phyloP scores from a whole-genome alignment of 2,797 vertebrate genomes.

The Yasuhikotakia modesta region DNA sequence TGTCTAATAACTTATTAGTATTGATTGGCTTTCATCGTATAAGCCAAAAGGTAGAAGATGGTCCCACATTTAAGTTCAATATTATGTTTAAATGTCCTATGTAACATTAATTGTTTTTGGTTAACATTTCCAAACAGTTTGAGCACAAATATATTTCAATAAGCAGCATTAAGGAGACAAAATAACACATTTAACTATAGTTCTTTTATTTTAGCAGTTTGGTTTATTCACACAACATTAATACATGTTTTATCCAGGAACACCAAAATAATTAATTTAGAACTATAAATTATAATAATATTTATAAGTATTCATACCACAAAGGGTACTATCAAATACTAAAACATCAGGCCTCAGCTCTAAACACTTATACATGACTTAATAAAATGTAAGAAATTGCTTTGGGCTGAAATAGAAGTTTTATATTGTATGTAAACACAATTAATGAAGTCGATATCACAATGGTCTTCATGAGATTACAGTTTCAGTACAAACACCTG shows the following conservation, averaged over 20 bases:
- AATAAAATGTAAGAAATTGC: neutral
- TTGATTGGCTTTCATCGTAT: conserved; percentile 1
- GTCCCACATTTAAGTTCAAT: neutral
- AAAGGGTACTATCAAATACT: too few species aligned
- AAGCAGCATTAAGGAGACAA: conserved; percentile 42
- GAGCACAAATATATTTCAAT: neutral
- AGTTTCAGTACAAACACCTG: too few species aligned
- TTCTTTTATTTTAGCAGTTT: neutral
- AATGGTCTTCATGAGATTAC: too few species aligned
- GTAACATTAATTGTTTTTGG: conserved; percentile 7
- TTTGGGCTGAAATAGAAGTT: neutral
- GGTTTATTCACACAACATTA: neutral
- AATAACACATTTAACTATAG: neutral
- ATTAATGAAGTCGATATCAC: too few species aligned
- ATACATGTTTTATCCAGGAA: neutral
- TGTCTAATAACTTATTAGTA: conserved; percentile 16
- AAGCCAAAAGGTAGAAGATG: neutral
- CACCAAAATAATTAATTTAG: too few species aligned
- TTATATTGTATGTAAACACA: neutral
- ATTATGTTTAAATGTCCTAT: neutral
- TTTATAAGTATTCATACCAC: too few species aligned
- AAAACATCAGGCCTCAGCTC: too few species aligned
- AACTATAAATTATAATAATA: too few species aligned
- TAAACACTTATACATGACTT: neutral
- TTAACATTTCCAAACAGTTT: neutral